Evolutionary conservation across 2,888 invertebrate species (phyloP).

Genomic region (Diplazon laetatorius): DNA sequence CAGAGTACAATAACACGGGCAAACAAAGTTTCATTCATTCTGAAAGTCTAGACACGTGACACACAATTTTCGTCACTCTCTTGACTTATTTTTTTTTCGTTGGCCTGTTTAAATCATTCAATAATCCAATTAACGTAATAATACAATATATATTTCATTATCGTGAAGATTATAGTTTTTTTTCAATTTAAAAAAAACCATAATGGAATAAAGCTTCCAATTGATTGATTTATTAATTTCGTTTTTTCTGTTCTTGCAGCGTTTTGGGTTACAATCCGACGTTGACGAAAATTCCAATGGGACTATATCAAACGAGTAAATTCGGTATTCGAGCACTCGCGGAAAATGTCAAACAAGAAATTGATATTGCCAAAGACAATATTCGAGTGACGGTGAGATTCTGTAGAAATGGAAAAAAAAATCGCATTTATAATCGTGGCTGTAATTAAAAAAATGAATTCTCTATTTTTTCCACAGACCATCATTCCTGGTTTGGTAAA

Average conservation of each 20-base stretch:
- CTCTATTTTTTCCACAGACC: conserved; percentile 80
- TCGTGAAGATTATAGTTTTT: too few species aligned
- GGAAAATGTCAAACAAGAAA: conserved; percentile 82
- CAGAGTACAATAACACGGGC: too few species aligned
- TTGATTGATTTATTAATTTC: neutral
- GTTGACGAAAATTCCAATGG: conserved; percentile 16
- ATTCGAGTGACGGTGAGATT: conserved; percentile 75
- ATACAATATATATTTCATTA: too few species aligned
- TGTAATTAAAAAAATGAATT: neutral
- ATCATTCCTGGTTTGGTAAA: conserved; percentile 86
- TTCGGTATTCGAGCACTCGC: conserved; percentile 82
- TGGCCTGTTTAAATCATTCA: too few species aligned
- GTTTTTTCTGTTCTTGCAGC: conserved; percentile 27
- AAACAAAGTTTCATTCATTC: too few species aligned
- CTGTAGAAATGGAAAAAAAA: too few species aligned
- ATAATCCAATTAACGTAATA: too few species aligned
- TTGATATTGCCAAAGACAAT: conserved; percentile 76
- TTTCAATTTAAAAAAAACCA: too few species aligned
- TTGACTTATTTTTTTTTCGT: too few species aligned
- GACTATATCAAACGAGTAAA: conserved; percentile 79
- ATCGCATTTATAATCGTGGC: neutral
- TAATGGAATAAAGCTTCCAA: too few species aligned
- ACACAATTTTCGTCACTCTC: too few species aligned
- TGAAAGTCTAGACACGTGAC: too few species aligned
- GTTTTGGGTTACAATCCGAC: conserved; percentile 54